Evolutionary conservation across 2,888 invertebrate species (phyloP).

Genomic region (Trissonchulus latispiculum): DNA sequence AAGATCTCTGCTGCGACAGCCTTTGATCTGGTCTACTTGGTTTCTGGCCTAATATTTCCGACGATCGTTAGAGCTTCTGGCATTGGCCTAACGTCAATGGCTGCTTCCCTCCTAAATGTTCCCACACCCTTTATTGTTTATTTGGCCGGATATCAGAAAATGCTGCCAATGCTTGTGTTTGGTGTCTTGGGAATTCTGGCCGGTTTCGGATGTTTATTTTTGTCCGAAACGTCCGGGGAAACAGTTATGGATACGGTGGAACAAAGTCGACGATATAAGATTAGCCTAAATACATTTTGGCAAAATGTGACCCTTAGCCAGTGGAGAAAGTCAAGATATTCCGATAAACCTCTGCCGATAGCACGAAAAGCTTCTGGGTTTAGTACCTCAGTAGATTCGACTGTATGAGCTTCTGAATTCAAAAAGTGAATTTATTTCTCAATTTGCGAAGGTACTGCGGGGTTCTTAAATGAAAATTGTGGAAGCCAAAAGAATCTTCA

Average conservation of each 20-base stretch:
- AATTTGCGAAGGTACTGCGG: too few species aligned
- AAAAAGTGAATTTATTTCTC: too few species aligned
- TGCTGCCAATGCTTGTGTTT: neutral
- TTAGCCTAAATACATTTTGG: too few species aligned
- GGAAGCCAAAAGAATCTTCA: too few species aligned
- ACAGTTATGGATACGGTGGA: neutral
- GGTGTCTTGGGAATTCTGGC: neutral
- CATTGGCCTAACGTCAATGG: neutral
- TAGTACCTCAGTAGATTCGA: too few species aligned
- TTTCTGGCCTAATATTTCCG: slow-evolving; percentile 3
- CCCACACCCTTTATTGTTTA: slow-evolving; percentile 11
- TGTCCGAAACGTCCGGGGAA: neutral
- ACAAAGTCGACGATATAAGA: too few species aligned
- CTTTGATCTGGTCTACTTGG: neutral
- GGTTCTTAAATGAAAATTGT: too few species aligned
- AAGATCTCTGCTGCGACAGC: neutral
- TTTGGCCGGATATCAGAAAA: neutral
- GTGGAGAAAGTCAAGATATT: too few species aligned
- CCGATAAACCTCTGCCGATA: too few species aligned
- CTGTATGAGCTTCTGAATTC: too few species aligned
- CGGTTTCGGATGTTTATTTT: neutral
- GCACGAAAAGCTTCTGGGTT: too few species aligned
- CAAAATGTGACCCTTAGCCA: too few species aligned
- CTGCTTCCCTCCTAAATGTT: neutral
- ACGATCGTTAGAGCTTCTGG: slow-evolving; percentile 10